Conservation (phyloP, 2,888 invertebrate species). For the Limnephilus lunatus region DNA sequence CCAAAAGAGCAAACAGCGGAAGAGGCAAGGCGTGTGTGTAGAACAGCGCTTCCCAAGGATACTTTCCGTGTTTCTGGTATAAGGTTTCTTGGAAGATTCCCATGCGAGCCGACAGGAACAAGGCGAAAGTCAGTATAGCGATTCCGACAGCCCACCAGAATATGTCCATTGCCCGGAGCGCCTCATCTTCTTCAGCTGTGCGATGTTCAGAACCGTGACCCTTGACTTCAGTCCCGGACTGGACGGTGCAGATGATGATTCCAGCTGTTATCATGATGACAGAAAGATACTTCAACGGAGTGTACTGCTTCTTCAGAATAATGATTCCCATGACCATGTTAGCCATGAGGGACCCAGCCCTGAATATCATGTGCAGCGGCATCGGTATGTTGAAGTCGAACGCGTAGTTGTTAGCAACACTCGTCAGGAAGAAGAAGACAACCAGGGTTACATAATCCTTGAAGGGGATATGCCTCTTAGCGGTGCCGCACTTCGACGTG, state of each 20-base stretch:
- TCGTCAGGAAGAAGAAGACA: slow-evolving; percentile 92
- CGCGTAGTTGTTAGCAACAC: slow-evolving; percentile 96
- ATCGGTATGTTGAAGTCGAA: slow-evolving; percentile 98
- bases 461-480: slow-evolving; percentile 84
- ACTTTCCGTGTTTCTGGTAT: slow-evolving; percentile 91
- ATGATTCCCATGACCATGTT: slow-evolving; percentile 97
- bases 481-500: slow-evolving; percentile 89
- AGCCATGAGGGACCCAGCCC: slow-evolving; percentile 97
- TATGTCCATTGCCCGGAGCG: slow-evolving; percentile 74
- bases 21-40: slow-evolving; percentile 94
- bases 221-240: slow-evolving; percentile 86
- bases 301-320: slow-evolving; percentile 90
- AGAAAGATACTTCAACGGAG: slow-evolving; percentile 90
- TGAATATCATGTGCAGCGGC: slow-evolving; percentile 98
- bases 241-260: slow-evolving; percentile 92
- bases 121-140: slow-evolving; percentile 87
- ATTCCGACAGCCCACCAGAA: slow-evolving; percentile 86
- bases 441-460: slow-evolving; percentile 91
- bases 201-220: slow-evolving; percentile 74
- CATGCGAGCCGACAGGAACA: slow-evolving; percentile 96
- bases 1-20: slow-evolving; percentile 91
- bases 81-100: slow-evolving; percentile 95
- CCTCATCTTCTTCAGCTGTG: slow-evolving; percentile 73
- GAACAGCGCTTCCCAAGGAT: slow-evolving; percentile 92
- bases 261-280: slow-evolving; percentile 96